Conservation (phyloP, 2,113 vertebrate genomes). For the Tringa solitaria region DNA sequence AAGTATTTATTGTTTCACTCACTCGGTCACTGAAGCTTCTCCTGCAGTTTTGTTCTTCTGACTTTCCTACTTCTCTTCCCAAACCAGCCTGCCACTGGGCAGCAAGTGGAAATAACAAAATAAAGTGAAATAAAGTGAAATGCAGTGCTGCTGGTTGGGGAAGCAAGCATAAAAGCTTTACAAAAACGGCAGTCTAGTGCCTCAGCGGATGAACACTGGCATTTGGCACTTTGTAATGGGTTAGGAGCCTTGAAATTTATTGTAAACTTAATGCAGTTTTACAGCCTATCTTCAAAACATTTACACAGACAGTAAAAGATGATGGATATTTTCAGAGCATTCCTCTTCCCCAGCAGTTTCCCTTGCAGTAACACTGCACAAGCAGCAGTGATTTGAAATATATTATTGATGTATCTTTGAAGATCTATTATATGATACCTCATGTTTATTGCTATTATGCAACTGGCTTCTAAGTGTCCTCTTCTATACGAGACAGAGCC, state of each 20-base stretch:
- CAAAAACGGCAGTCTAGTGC: neutral
- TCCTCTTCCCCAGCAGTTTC: neutral
- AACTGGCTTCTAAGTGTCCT: slow-evolving; percentile 31
- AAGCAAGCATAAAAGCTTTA: neutral
- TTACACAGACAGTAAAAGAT: slow-evolving; percentile 59
- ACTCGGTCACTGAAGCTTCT: neutral
- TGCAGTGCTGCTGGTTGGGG: neutral
- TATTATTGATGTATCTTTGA: slow-evolving; percentile 45
- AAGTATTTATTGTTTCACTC: neutral
- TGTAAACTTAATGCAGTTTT: slow-evolving; percentile 39
- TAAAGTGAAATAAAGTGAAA: neutral
- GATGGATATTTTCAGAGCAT: slow-evolving; percentile 45
- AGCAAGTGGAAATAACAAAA: neutral
- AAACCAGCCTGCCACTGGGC: neutral
- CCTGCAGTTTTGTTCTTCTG: neutral
- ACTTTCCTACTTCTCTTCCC: neutral
- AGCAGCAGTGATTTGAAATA: neutral
- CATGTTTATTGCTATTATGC: slow-evolving; percentile 20
- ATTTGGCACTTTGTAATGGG: slow-evolving; percentile 14
- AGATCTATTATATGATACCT: slow-evolving; percentile 20
- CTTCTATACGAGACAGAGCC: neutral
- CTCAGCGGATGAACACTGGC: neutral
- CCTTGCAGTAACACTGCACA: neutral
- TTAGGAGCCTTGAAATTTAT: slow-evolving; percentile 33
- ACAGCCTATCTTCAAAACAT: slow-evolving; percentile 52